These are phyloP conservation scores for Notamacropus eugenii DNA, from an alignment of 2,797 vertebrate species.

Conservation along the genomic window DNA sequence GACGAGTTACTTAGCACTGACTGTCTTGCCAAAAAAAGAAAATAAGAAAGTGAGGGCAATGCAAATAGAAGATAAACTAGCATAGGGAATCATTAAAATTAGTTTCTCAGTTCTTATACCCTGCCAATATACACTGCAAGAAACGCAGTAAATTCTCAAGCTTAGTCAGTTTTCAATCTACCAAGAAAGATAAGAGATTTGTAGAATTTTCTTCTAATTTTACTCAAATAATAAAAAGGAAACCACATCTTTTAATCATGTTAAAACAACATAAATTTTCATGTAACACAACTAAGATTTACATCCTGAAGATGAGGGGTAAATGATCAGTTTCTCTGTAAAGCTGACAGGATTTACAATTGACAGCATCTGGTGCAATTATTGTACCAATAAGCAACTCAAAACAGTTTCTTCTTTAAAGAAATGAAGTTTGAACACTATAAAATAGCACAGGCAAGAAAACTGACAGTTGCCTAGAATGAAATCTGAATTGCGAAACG, in stretches of 20 bases:
- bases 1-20: too few species aligned
- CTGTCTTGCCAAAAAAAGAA: neutral
- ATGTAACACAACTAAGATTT: neutral
- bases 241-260: neutral
- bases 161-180: neutral
- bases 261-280: neutral
- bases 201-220: neutral
- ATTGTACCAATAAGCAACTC: constrained; percentile 58
- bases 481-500: constrained; percentile 73
- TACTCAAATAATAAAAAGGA: neutral
- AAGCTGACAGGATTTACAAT: constrained; percentile 30
- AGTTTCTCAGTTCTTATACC: neutral
- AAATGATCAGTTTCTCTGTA: constrained; percentile 54
- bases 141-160: neutral
- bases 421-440: constrained; percentile 68
- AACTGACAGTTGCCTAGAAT: constrained; percentile 68
- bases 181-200: neutral
- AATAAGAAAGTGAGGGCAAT: neutral
- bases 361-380: constrained; percentile 21
- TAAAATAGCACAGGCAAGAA: constrained; percentile 69
- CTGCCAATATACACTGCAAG: neutral
- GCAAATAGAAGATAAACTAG: neutral
- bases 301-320: constrained; percentile 45
- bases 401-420: constrained; percentile 66
- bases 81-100: neutral